Conservation (phyloP, 92 coral and sea anemone genomes). For the Paragorgia papillata region DNA sequence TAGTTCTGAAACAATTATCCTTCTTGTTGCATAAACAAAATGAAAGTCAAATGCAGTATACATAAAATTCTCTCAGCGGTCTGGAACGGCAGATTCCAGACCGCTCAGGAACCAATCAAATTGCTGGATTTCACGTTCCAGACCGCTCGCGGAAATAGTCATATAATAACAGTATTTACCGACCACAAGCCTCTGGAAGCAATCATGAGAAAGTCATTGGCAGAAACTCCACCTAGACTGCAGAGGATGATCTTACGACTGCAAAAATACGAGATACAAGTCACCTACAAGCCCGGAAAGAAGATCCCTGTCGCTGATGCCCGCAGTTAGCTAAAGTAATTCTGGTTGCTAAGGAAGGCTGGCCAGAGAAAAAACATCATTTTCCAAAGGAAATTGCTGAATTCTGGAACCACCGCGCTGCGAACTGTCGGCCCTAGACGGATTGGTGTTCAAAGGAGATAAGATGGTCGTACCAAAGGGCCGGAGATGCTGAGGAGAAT, state of each 20-base stretch:
- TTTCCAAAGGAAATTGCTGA: neutral
- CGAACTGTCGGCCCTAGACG: neutral
- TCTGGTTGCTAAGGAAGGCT: constrained; percentile 51
- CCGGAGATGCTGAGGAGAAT: neutral
- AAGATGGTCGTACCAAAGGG: neutral
- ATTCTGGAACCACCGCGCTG: neutral
- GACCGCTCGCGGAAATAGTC: too few species aligned
- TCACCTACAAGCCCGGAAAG: neutral
- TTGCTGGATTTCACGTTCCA: too few species aligned
- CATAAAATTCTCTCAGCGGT: too few species aligned
- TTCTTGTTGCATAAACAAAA: too few species aligned
- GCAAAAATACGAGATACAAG: neutral
- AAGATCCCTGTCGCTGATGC: constrained; percentile 3
- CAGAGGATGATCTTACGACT: too few species aligned
- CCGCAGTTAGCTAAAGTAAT: neutral
- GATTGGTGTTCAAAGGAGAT: neutral
- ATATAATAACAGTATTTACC: too few species aligned
- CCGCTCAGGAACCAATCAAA: too few species aligned
- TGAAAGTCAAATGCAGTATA: too few species aligned
- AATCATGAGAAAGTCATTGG: neutral
- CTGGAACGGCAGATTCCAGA: too few species aligned
- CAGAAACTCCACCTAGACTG: neutral
- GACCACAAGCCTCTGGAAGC: too few species aligned
- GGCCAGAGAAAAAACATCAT: constrained; percentile 50
- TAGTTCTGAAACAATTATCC: too few species aligned